Evolutionary conservation across 2,113 vertebrate species (phyloP), one percentile per base, ranked within the genome.

Genomic region (Pseudorhombus dupliciocellatus): DNA sequence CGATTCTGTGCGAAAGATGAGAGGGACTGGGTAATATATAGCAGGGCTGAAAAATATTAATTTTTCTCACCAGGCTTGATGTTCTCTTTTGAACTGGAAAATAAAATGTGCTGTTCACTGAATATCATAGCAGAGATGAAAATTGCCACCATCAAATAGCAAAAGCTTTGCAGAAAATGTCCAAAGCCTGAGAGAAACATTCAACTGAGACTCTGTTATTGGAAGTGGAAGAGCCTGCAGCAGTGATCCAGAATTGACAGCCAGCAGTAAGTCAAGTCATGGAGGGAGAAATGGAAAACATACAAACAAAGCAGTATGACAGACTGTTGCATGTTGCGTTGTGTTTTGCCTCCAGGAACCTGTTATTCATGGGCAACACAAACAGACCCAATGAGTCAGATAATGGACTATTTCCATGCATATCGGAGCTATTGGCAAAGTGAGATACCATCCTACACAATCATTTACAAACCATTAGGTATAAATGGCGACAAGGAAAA

Each of bases 381-480:
- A 53, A 51, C 48, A 53, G 26, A 56, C 15, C 20, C 16, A 10
- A 28, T 56, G 26, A 20, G 26, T 21, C 55, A 34, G 30, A 34
- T 57, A 57, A 57, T 57, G 55, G 55, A 3, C 26, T 20, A 28
- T 55, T 55, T 20, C 7, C 18, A 20, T 2, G 15, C 16, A 28
- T 55, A 55, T 26, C 53, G 2, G 25, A 28, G 26, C 28, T 57
- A 20, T 30, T 20, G 25, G 54, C 14, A 30, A 56, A 56, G 26
- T 30, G 26, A 1, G 7, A 30, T 9, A 56, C 26, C 18, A 30
- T 56, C 54, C 26, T 16, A 20, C 9, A 56, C 6, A 28, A 26
- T 54, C 52, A 54, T 54, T 54, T 26, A 54, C 22, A 54, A 54
- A 26, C 11, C 52, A 54, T 54, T 26, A 54, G 52, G 15, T 25